Percentiles rank a stretch among this genome's conserved stretches.
phyloP scores from a whole-genome alignment of 2,888 invertebrate genomes.

The Agonopterix subpropinquella region DNA sequence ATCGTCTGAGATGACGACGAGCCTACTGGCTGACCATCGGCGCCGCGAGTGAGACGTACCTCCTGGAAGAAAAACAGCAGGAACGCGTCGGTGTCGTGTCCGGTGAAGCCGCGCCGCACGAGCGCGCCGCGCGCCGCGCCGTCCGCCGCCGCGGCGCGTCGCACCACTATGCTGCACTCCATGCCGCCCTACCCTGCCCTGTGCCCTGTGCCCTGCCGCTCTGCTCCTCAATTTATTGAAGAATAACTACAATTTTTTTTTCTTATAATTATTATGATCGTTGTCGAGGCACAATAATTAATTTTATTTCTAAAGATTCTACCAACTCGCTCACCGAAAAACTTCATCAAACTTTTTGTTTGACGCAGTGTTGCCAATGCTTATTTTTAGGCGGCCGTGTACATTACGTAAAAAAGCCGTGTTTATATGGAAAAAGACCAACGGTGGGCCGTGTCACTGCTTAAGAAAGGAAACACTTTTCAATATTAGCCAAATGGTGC shows the following conservation, averaged over 20 bases:
- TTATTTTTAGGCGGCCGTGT: no score
- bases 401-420: no score
- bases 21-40: not conserved
- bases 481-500: no score
- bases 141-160: conserved; percentile 23
- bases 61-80: conserved; percentile 46
- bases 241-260: conserved; percentile 1
- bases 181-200: no score
- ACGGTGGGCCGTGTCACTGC: no score
- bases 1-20: not conserved
- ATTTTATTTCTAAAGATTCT: no score
- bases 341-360: no score
- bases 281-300: not conserved
- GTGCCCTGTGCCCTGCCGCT: no score
- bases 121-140: conserved; percentile 33
- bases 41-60: conserved; percentile 13
- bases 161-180: conserved; percentile 25
- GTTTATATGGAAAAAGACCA: no score
- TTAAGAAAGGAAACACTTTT: no score
- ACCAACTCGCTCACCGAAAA: no score
- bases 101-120: conserved; percentile 25
- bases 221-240: not conserved
- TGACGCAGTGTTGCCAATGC: no score
- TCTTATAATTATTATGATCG: conserved; percentile 15
- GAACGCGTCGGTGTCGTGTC: conserved; percentile 34